Evolutionary conservation across 2,888 invertebrate genomes (phyloP), one percentile per base, ranked within the genome.

Genomic region (Lasiommata megera): DNA sequence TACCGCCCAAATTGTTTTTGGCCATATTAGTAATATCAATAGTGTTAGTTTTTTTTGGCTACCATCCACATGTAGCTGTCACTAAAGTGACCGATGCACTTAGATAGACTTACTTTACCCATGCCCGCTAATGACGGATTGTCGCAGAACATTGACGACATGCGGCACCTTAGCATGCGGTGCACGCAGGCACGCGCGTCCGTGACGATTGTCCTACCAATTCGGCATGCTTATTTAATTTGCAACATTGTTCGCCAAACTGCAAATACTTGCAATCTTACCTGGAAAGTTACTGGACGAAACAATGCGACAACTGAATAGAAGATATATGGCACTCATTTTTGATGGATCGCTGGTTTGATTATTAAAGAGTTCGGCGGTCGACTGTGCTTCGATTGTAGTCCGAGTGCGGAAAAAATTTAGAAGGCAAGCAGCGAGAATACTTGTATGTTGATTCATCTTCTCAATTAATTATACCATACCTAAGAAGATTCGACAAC

Each of bases 201-300:
- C 70, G 69, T 70, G 71, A 69, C 75, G 70, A 74, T 73, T 72
- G 79, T 74, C 72, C 68, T 73, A 70, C 78, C 67, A 76, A 80
- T 84, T 84, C 73, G 79, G 74, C 41, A 67, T 59, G 69, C 68
- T 70, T 72, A 73, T 75, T 77, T 69, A 68, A 76, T 82, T 82
- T 74, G 81, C 84, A 79, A 86, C 84, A 83, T 80, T 84, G 82
- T 83, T 70, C 71, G 68, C 72, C 69, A 69, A 76, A 77, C 62
- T 75, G 74, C 75, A 80, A 70, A 63, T 58, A 60, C 48, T 34
- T 58, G 57, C 57, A 57, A 46, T 51, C 28, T 43, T 51, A 50
- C 18, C 68, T 81, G 78, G 80, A 84, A 83, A 80, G 79, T 80
- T 73, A 67, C 72, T 66, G 62, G 63, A 54, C 56, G 43, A 54